Conservation (phyloP, 1,140 invertebrate species). For the Geopemphigus sp. region DNA sequence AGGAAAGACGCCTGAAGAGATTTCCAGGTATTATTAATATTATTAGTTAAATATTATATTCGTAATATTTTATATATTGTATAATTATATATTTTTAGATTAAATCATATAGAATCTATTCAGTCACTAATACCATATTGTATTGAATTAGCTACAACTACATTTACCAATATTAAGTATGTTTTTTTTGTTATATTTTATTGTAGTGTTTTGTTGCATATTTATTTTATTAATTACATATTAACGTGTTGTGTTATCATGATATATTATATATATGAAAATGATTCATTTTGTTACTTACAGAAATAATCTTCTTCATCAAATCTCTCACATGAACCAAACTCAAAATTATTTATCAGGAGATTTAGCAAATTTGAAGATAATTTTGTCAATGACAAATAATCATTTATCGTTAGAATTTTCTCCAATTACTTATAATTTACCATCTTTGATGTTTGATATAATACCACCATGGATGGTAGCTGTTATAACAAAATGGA, state of each 20-base stretch:
- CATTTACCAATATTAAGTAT: conserved; percentile 36
- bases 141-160: conserved; percentile 24
- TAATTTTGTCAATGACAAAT: conserved; percentile 42
- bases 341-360: neutral
- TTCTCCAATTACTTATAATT: conserved; percentile 33
- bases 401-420: conserved; percentile 32
- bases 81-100: conserved; percentile 12
- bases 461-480: conserved; percentile 19
- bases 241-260: too few relatives aligned
- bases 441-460: neutral
- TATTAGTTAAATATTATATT: neutral
- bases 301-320: conserved; percentile 22
- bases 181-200: neutral
- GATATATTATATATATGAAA: too few relatives aligned
- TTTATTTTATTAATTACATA: too few relatives aligned
- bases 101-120: conserved; percentile 12
- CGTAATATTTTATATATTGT: neutral
- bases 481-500: conserved; percentile 40
- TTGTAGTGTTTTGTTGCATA: neutral
- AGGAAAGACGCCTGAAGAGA: conserved; percentile 25
- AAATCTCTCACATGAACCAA: conserved; percentile 25
- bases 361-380: conserved; percentile 33
- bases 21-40: conserved; percentile 1
- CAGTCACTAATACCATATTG: conserved; percentile 23
- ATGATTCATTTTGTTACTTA: neutral